Evolutionary conservation across 53 echinoderm and acorn worm species (phyloP).

Genomic region (Astropecten irregularis): DNA sequence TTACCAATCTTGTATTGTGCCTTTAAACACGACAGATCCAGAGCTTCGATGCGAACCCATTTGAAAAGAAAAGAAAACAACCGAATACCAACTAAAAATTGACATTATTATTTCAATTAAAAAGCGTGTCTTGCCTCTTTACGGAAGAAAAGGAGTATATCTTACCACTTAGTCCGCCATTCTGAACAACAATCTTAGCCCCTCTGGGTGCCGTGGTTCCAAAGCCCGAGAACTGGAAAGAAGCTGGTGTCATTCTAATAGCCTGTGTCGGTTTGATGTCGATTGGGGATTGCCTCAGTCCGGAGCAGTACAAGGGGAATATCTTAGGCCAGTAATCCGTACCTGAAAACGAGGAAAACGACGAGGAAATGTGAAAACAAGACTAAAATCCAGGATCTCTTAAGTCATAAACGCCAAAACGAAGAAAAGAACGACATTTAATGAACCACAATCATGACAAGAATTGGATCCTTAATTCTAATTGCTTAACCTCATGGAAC

Average conservation of each 20-base stretch:
- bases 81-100: too few species aligned
- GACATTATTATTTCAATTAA: too few species aligned
- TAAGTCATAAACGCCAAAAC: background rate
- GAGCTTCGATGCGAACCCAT: too few species aligned
- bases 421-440: too few species aligned
- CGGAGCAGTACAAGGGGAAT: constrained; percentile 38
- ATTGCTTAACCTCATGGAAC: too few species aligned
- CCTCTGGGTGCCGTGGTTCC: background rate
- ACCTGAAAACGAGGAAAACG: background rate
- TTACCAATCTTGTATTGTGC: too few species aligned
- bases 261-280: background rate
- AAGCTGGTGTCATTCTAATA: background rate
- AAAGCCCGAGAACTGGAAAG: constrained; percentile 26
- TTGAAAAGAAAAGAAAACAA: too few species aligned
- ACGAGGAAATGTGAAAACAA: background rate
- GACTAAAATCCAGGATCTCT: background rate
- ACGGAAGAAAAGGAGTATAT: too few species aligned
- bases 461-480: background rate
- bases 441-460: background rate
- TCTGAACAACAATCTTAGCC: constrained; percentile 11
- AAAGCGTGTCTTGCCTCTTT: too few species aligned
- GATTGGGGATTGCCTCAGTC: constrained; percentile 38
- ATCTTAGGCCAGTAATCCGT: constrained; percentile 52
- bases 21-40: too few species aligned
- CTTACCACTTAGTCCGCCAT: constrained; percentile 49